These are phyloP conservation scores for Cladorhizidae sp. DNA, from an alignment of 37 sponge, comb jelly and placozoan species.

Conservation along the genomic window DNA sequence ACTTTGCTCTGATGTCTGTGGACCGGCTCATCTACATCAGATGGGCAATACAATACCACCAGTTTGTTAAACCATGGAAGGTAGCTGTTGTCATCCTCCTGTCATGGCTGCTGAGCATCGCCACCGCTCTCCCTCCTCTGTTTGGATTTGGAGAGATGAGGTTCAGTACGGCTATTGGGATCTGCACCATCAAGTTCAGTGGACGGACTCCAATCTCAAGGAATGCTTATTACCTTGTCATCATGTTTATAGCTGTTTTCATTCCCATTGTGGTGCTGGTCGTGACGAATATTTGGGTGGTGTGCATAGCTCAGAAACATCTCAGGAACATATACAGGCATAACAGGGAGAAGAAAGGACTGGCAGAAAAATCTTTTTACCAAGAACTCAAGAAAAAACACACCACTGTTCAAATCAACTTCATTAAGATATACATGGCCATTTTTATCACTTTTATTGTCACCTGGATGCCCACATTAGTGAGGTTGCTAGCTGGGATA, in stretches of 20 bases:
- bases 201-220: background rate
- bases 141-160: conserved; percentile 12
- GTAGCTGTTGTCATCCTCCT: background rate
- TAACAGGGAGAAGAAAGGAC: background rate
- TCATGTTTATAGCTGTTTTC: conserved; percentile 23
- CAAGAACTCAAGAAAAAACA: background rate
- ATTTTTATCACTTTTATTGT: background rate
- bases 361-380: background rate
- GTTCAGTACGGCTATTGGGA: conserved; percentile 26
- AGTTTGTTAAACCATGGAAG: background rate
- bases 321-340: background rate
- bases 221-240: conserved; percentile 34
- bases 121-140: conserved; percentile 25
- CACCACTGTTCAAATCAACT: background rate
- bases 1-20: conserved; percentile 46
- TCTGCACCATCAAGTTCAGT: conserved; percentile 13
- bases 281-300: conserved; percentile 17
- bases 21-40: conserved; percentile 47
- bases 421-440: background rate
- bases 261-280: conserved; percentile 38
- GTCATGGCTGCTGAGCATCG: conserved; percentile 17
- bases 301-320: background rate
- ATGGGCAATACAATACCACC: conserved; percentile 37
- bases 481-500: background rate
- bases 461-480: background rate